Evolutionary conservation across 2,888 invertebrate species (phyloP), one percentile per base, ranked within the genome.

Genomic region (Pyralis farinalis): DNA sequence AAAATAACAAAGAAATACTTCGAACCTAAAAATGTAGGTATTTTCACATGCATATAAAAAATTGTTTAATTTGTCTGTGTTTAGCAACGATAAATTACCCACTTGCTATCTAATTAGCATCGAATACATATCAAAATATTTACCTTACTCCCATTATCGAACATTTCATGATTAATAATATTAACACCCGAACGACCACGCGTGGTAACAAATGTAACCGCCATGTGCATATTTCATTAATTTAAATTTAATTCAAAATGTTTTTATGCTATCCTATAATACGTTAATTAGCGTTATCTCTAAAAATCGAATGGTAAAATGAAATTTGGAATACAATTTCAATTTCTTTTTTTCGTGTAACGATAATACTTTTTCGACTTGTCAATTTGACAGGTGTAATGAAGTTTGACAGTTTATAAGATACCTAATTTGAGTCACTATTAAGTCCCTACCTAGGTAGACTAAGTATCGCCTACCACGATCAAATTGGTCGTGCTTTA

Each of bases 211-310:
- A 49, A n/a, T n/a, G n/a, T n/a, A n/a, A n/a, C n/a, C n/a, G n/a
- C n/a, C n/a, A n/a, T 55, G 42, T 39, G 43, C 46, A 47, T 37
- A 43, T 37, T 44, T 46, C 54, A 57, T 51, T 55, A 56, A 49
- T 54, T 47, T 53, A 47, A 53, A 55, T 47, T 53, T 49, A n/a
- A n/a, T n/a, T n/a, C 57, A 63, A 54, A 51, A 56, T 53, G 59
- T 56, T 57, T 51, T 58, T 58, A 61, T 58, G 47, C 56, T 61
- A 62, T 59, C n/a, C 59, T 58, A 63, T 61, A 64, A 65, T 65
- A 61, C 54, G 63, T 71, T 68, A 63, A 71, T 71, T 71, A 69
- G 54, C 40, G 34, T 52, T 70, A 74, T 72, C 71, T 53, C 44
- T 37, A 27, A 29, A 12, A 30, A 47, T 49, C 46, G 43, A 21